phyloP scores from a whole-genome alignment of 2,113 vertebrate species.

The Brachypteracias leptosomus region DNA sequence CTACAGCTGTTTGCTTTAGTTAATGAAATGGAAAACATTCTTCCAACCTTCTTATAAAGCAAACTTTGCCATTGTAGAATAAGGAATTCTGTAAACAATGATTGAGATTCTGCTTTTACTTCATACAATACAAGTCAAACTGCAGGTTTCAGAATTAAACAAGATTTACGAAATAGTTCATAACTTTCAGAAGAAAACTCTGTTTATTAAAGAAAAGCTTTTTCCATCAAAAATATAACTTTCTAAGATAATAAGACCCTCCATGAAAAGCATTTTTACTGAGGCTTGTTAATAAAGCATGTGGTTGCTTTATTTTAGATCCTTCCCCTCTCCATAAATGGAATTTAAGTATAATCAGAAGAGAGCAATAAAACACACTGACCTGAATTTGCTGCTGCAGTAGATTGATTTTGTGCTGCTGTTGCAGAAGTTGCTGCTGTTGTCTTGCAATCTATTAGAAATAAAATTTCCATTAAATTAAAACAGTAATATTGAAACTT shows the following conservation, averaged over 20 bases:
- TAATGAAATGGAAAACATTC: neutral
- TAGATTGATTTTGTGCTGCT: conserved; percentile 99
- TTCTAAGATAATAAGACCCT: neutral
- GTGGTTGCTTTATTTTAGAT: conserved; percentile 57
- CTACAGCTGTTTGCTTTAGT: neutral
- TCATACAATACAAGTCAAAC: neutral
- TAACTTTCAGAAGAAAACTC: neutral
- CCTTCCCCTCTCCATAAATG: conserved; percentile 50
- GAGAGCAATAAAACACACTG: conserved; percentile 82
- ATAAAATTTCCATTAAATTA: conserved; percentile 76
- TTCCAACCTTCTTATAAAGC: neutral
- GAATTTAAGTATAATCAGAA: conserved; percentile 67
- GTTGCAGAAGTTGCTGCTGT: conserved; percentile 99
- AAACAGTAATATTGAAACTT: conserved; percentile 59
- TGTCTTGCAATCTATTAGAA: conserved; percentile 94
- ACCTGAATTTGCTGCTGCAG: conserved; percentile 99
- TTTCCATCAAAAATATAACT: neutral
- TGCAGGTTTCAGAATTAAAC: conserved; percentile 13
- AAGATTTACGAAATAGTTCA: neutral
- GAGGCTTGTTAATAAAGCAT: conserved; percentile 22
- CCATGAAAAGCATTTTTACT: conserved; percentile 12
- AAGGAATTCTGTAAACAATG: neutral
- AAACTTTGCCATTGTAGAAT: neutral
- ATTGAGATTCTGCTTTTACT: neutral
- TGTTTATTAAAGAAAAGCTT: neutral